Percentiles rank a stretch among this genome's conserved stretches.
phyloP scores from a whole-genome alignment of 2,113 vertebrate species.

The Carollia perspicillata region DNA sequence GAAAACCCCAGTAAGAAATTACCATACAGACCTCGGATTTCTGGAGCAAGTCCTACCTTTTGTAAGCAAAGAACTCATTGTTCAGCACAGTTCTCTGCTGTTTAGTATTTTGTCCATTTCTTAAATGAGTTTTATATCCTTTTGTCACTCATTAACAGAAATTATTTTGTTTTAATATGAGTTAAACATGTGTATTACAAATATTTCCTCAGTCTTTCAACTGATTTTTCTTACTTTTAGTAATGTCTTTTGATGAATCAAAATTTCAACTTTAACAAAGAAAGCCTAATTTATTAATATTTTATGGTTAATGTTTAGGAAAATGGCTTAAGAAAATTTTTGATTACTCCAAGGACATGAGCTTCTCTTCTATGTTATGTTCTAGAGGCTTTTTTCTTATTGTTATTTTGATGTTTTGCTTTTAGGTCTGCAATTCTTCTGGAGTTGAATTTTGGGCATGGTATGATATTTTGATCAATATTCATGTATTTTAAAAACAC shows the following conservation, averaged over 20 bases:
- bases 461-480: background rate
- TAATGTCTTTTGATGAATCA: background rate
- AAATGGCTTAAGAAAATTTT: background rate
- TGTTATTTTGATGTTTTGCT: background rate
- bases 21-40: background rate
- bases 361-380: background rate
- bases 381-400: background rate
- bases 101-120: background rate
- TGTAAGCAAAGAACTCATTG: background rate
- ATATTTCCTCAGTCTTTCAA: background rate
- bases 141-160: background rate
- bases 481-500: background rate
- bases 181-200: background rate
- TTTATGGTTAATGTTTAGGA: background rate
- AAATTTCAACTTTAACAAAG: background rate
- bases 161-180: background rate
- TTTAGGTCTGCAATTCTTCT: background rate
- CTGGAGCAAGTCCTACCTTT: background rate
- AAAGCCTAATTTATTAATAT: background rate
- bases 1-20: background rate
- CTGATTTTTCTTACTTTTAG: background rate
- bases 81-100: background rate
- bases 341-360: background rate
- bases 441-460: background rate
- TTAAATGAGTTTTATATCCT: background rate